phyloP scores from a whole-genome alignment of 2,888 invertebrate species.

The Orgyia antiqua region DNA sequence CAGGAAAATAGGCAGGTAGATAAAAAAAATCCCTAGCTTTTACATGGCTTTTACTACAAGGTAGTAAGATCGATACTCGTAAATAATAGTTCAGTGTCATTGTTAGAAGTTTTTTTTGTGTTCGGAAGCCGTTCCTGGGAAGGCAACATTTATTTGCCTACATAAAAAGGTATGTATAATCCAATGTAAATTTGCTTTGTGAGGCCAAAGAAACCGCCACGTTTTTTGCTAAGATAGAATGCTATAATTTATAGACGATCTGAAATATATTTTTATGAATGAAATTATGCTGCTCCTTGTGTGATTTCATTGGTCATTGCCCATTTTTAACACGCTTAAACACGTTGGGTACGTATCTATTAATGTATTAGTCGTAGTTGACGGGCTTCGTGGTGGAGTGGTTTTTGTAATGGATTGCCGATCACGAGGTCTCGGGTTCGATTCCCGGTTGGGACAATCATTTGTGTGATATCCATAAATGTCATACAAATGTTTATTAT shows the following conservation, averaged over 20 bases:
- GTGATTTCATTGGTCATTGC: too few species aligned
- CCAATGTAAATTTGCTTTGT: slow-evolving; percentile 49
- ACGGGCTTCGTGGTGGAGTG: too few species aligned
- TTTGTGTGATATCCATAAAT: too few species aligned
- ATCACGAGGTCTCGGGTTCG: too few species aligned
- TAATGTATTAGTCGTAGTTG: too few species aligned
- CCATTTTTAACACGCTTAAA: too few species aligned
- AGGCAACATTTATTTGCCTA: slow-evolving; percentile 46
- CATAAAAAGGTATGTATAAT: slow-evolving; percentile 60
- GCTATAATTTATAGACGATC: slow-evolving; percentile 33
- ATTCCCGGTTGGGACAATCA: too few species aligned
- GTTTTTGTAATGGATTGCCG: too few species aligned
- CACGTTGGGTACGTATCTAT: too few species aligned
- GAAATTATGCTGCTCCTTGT: too few species aligned
- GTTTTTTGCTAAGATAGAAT: slow-evolving; percentile 27
- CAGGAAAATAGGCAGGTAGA: slow-evolving; percentile 18
- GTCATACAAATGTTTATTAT: too few species aligned
- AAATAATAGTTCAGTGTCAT: slow-evolving; percentile 1
- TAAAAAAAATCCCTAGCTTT: slow-evolving; percentile 8
- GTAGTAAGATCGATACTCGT: slow-evolving; percentile 13
- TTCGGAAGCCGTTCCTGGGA: slow-evolving; percentile 45
- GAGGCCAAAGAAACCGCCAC: slow-evolving; percentile 45
- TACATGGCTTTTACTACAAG: slow-evolving; percentile 10
- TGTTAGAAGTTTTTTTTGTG: slow-evolving; percentile 32
- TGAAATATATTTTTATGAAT: slow-evolving; percentile 21